Percentiles rank a stretch among this genome's conserved stretches.
Conservation (phyloP, 2,888 invertebrate species). For the Cheilosia grossa region DNA sequence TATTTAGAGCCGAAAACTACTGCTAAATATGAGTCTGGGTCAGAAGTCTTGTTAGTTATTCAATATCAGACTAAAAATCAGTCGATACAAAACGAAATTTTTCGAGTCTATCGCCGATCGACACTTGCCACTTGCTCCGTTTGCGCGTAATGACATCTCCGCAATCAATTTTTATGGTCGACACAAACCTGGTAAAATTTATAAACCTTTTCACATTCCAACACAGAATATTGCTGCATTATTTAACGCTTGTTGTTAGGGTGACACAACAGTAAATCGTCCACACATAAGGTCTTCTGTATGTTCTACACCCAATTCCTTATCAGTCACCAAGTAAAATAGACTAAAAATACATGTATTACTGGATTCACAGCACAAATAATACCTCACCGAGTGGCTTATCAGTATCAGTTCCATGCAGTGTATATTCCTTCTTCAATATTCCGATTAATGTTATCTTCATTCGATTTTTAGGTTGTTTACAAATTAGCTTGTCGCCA, state of each 20-base stretch:
- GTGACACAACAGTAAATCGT: not conserved
- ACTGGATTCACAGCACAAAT: not conserved
- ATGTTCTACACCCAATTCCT: not conserved
- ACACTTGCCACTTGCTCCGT: no score
- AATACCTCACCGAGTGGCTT: constrained; percentile 13
- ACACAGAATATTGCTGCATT: not conserved
- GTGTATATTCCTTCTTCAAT: constrained; percentile 2
- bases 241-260: not conserved
- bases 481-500: constrained; percentile 8
- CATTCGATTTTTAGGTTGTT: constrained; percentile 18
- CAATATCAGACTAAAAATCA: no score
- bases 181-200: no score
- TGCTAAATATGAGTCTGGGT: no score
- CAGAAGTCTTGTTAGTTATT: no score
- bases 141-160: no score
- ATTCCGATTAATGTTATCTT: constrained; percentile 18
- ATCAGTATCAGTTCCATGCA: constrained; percentile 2
- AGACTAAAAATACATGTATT: not conserved
- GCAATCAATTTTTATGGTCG: no score
- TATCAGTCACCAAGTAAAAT: not conserved
- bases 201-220: no score
- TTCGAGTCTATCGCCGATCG: no score
- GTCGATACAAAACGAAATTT: no score
- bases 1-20: no score
- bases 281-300: not conserved